Evolutionary conservation across 2,113 vertebrate genomes (phyloP).

Genomic region (Lanius collurio): DNA sequence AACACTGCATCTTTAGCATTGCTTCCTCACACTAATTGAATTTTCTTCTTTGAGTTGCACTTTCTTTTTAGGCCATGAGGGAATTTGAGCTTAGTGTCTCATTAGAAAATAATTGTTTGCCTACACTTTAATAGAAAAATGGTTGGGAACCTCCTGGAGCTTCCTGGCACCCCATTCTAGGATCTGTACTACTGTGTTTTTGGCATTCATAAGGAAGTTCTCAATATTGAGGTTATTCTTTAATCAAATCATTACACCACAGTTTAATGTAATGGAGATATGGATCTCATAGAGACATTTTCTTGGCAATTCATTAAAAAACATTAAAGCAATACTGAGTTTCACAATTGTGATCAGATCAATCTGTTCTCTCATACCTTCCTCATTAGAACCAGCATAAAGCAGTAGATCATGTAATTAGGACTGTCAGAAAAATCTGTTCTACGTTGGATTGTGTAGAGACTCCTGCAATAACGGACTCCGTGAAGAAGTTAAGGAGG

Average conservation of each 20-base stretch:
- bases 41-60: not conserved
- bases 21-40: not conserved
- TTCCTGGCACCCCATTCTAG: not conserved
- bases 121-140: not conserved
- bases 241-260: not conserved
- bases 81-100: not conserved
- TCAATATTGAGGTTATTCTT: not conserved
- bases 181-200: not conserved
- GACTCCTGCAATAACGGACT: constrained; percentile 84
- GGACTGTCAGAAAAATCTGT: constrained; percentile 91
- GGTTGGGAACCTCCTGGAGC: not conserved
- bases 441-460: constrained; percentile 89
- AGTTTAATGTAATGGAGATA: not conserved
- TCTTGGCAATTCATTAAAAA: not conserved
- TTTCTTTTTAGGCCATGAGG: not conserved
- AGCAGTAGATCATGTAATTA: constrained; percentile 86
- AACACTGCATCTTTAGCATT: not conserved
- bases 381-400: constrained; percentile 83
- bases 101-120: not conserved
- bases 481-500: constrained; percentile 87
- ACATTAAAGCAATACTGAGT: not conserved
- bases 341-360: not conserved
- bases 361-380: constrained; percentile 13
- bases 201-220: not conserved
- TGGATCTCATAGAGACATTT: not conserved